Base-by-base conservation (phyloP, 2,888 invertebrate species). In the Tachina lurida region DNA sequence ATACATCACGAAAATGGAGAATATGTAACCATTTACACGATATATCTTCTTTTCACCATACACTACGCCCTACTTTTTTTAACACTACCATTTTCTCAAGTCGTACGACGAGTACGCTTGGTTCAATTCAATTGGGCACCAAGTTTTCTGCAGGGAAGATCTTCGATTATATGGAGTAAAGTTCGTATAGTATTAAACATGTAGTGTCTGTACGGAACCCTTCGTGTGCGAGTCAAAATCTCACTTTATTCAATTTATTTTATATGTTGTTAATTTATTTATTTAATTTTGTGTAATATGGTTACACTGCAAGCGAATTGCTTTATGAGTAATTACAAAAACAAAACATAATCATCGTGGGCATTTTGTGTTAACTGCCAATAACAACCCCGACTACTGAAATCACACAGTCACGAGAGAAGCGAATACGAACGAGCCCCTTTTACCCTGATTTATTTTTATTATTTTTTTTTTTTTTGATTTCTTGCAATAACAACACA, bases 361-460 rank as follows among this genome's bases (percentile, higher is more conserved):
- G 58, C 17, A 43, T 45, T 10, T 39, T 65, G 43, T 31, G 12
- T 47, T 77, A 49, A 60, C 9, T 62, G 45, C 3, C 47, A 68
- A 17, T 3, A n/a, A 31, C 52, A 71, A 39, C 52, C 39, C 70
- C 52, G 54, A 19, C 39, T 41, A 62, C 2, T 15, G 5, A 63
- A 63, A 54, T 31, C 47, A 63, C 41, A 65, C 71, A 78, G 68
- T 68, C 65, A 77, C 39, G 15, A 67, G 73, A 81, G 84, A 60
- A 54, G 47, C 8, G 49, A 54, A 19, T 62, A 43, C 41, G 84
- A 77, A 81, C 84, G 84, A 78, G 85, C 82, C 81, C 78, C 84
- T 83, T 83, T 83, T 73, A 65, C 71, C 49, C 56, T 56, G 52
- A 71, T 70, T 52, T 39, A 12, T 8, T 47, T 67, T 67, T 39